A percentile compares a stretch with the other conserved stretches of the same genome.
Evolutionary conservation across 2,888 invertebrate genomes (phyloP).

Genomic region (Geophilus truncorum): DNA sequence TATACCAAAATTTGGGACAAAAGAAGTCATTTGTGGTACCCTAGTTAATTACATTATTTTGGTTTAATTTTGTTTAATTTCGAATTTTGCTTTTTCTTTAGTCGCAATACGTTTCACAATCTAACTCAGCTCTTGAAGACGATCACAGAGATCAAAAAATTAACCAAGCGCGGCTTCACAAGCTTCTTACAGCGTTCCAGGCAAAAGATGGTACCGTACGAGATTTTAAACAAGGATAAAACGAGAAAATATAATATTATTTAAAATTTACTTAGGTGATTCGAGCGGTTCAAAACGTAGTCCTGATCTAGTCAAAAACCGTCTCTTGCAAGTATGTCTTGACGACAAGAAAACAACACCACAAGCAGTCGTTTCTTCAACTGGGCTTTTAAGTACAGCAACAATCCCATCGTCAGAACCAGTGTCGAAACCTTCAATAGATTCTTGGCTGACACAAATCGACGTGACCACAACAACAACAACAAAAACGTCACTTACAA

Average conservation of each 20-base stretch:
- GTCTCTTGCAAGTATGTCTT: neutral
- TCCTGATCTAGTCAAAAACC: neutral
- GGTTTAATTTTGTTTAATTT: neutral
- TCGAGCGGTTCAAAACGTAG: neutral
- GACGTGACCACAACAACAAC: neutral
- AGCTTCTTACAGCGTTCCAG: neutral
- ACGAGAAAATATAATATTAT: neutral
- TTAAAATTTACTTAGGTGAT: neutral
- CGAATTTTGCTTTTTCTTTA: neutral
- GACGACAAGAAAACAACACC: neutral
- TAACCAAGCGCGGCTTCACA: constrained; percentile 8
- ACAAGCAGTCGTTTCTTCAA: neutral
- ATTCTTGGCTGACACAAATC: neutral
- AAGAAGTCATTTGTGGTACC: neutral
- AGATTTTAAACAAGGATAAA: neutral
- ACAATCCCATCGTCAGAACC: neutral
- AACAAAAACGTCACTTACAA: neutral
- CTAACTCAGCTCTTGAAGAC: neutral
- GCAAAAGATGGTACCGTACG: neutral
- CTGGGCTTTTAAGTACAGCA: neutral
- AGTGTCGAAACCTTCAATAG: neutral
- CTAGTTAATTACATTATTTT: neutral
- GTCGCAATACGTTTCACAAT: neutral
- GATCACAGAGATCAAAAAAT: neutral
- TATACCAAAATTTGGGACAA: neutral